A percentile compares a stretch with the other conserved stretches of the same genome.
Evolutionary conservation across 2,888 invertebrate species (phyloP).

Genomic region (Mythimna loreyi): DNA sequence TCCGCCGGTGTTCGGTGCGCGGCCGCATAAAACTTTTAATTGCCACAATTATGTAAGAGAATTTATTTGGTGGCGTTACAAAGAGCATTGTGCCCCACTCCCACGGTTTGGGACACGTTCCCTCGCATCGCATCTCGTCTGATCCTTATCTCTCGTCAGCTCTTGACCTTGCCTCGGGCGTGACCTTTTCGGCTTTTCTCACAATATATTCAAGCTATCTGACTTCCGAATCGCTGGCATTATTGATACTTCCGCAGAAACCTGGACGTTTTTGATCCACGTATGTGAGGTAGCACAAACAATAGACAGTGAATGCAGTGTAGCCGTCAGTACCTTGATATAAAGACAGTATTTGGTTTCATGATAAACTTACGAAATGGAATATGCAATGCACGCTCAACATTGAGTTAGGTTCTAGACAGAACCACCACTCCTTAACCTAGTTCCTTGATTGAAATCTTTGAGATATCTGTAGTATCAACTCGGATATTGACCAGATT

Average conservation of each 20-base stretch:
- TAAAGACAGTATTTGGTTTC: conserved; percentile 20
- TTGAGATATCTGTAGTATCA: conserved; percentile 43
- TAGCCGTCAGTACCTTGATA: conserved; percentile 24
- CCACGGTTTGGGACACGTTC: conserved; percentile 84
- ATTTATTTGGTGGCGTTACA: conserved; percentile 79
- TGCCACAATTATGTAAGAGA: conserved; percentile 83
- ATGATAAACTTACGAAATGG: conserved; percentile 20
- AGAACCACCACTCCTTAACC: conserved; percentile 56
- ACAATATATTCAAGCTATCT: conserved; percentile 71
- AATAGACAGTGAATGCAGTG: conserved; percentile 40
- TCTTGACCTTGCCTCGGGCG: conserved; percentile 81
- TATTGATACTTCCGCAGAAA: conserved; percentile 73
- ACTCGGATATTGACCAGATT: conserved; percentile 48
- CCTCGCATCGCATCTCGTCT: conserved; percentile 69
- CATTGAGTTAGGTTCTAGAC: conserved; percentile 41
- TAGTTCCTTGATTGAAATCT: conserved; percentile 57
- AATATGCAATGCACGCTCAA: conserved; percentile 46
- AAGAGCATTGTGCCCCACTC: conserved; percentile 79
- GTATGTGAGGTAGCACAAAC: conserved; percentile 36
- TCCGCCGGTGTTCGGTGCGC: conserved; percentile 50
- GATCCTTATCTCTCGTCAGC: conserved; percentile 79
- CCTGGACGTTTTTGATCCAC: conserved; percentile 47
- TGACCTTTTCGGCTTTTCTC: conserved; percentile 80
- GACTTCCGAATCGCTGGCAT: conserved; percentile 77
- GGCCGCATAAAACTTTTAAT: conserved; percentile 81